Conservation (phyloP, 2,888 invertebrate genomes). For the Mechanitis mazaeus region DNA sequence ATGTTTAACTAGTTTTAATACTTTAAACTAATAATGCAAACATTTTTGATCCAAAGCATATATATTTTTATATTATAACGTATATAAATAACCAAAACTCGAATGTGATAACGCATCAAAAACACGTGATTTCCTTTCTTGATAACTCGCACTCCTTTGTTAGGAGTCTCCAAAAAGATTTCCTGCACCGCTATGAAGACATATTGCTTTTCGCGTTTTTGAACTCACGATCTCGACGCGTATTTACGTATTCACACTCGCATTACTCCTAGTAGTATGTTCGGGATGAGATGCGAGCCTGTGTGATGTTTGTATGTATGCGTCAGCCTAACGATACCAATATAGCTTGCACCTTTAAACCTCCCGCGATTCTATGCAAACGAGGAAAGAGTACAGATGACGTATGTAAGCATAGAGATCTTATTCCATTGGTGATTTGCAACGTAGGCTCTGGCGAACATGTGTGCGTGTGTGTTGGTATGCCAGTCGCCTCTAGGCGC, state of each 20-base stretch:
- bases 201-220: slow-evolving; percentile 76
- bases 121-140: slow-evolving; percentile 57
- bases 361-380: slow-evolving; percentile 53
- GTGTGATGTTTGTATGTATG: slow-evolving; percentile 59
- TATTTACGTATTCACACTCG: slow-evolving; percentile 76
- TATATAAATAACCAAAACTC: slow-evolving; percentile 13
- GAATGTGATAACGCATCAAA: slow-evolving; percentile 31
- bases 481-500: slow-evolving; percentile 75
- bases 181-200: slow-evolving; percentile 70
- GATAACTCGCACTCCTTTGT: slow-evolving; percentile 64
- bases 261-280: slow-evolving; percentile 70
- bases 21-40: neutral
- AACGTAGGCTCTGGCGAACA: slow-evolving; percentile 55
- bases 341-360: slow-evolving; percentile 42
- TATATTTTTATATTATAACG: neutral
- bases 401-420: slow-evolving; percentile 64
- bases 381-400: slow-evolving; percentile 52
- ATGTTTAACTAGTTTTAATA: neutral
- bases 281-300: slow-evolving; percentile 65
- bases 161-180: slow-evolving; percentile 63
- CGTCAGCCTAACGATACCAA: slow-evolving; percentile 65
- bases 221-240: slow-evolving; percentile 72
- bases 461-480: slow-evolving; percentile 73
- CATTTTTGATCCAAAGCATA: neutral
- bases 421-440: slow-evolving; percentile 58